Base-by-base conservation (phyloP, 2,888 invertebrate genomes). In the Heliconius charithonia region DNA sequence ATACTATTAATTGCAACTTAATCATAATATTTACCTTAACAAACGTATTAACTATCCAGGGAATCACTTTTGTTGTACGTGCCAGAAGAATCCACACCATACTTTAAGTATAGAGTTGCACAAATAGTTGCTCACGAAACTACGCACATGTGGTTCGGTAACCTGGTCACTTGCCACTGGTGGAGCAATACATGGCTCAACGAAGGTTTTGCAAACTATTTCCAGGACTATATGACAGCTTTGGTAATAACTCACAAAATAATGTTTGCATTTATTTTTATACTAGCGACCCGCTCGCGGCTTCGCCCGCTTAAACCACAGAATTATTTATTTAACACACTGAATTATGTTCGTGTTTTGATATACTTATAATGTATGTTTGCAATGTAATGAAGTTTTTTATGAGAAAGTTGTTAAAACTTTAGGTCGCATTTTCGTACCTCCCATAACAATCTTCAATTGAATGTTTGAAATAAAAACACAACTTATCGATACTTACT, bases 131-230 rank as follows among this genome's bases (percentile, higher is more conserved):
- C 97, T 0, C 98, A 98, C 86, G 98, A 98, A 89, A 93, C 97
- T 71, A 96, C 97, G 0, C 98, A 98, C 87, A 97, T 97, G 95
- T 98, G 97, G 97, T 97, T 98, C 83, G 98, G 97, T 2, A 96
- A 97, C 87, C 92, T 97, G 59, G 96, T 97, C 4, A 97, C 97
- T 0, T 96, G 96, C 77, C 95, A 96, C 80, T 97, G 97, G 97
- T 97, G 97, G 97, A 95, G 96, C 80, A 95, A 96, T 83, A 95
- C 96, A 0, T 97, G 97, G 97, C 89, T 97, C 0, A 97, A 96
- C 83, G 96, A 97, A 88, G 97, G 95, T 0, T 97, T 97, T 79
- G 97, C 97, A 0, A 95, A 96, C 82, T 97, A 96, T 87, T 97
- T 97, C 88, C 96, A 98, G 88, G 97, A 97, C 87, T 95, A 96